Percentiles rank a stretch among this genome's conserved stretches.
These are phyloP conservation scores for Eupithecia abbreviata DNA, from an alignment of 2,888 invertebrate genomes.

Conservation along the genomic window DNA sequence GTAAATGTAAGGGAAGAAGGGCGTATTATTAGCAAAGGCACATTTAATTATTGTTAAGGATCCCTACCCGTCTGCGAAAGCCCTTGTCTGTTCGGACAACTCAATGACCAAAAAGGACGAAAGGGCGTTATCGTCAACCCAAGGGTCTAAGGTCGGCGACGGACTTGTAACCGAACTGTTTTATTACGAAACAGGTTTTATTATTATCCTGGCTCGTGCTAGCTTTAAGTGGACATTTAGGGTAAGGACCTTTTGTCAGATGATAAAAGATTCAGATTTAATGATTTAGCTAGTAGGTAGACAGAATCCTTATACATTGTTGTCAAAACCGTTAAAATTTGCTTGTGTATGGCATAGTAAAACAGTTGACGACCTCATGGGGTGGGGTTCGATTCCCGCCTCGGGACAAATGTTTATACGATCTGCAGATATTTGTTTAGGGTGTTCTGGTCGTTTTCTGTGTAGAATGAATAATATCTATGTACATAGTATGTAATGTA, in stretches of 20 bases:
- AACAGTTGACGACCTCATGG: too few relatives aligned
- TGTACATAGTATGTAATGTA: too few relatives aligned
- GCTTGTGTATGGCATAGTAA: neutral
- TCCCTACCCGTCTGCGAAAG: constrained; percentile 25
- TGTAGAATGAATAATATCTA: too few relatives aligned
- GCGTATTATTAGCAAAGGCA: constrained; percentile 30
- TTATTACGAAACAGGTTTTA: constrained; percentile 29
- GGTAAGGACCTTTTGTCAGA: constrained; percentile 10
- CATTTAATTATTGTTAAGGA: constrained; percentile 31
- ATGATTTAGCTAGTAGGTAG: neutral
- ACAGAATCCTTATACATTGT: neutral
- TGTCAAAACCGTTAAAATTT: neutral
- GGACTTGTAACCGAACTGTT: constrained; percentile 21
- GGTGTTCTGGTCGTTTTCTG: too few relatives aligned
- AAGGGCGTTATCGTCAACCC: constrained; percentile 38
- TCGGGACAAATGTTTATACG: too few relatives aligned
- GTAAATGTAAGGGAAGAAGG: constrained; percentile 1
- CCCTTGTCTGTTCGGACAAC: constrained; percentile 30
- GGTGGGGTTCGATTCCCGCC: too few relatives aligned
- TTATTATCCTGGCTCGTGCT: constrained; percentile 23
- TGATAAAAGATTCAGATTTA: constrained; percentile 11
- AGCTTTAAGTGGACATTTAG: constrained; percentile 4
- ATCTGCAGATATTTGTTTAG: too few relatives aligned
- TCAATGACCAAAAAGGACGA: constrained; percentile 36
- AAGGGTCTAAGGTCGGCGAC: constrained; percentile 28